Evolutionary conservation across 1,140 invertebrate species (phyloP).

Genomic region (Leucophenga varia): DNA sequence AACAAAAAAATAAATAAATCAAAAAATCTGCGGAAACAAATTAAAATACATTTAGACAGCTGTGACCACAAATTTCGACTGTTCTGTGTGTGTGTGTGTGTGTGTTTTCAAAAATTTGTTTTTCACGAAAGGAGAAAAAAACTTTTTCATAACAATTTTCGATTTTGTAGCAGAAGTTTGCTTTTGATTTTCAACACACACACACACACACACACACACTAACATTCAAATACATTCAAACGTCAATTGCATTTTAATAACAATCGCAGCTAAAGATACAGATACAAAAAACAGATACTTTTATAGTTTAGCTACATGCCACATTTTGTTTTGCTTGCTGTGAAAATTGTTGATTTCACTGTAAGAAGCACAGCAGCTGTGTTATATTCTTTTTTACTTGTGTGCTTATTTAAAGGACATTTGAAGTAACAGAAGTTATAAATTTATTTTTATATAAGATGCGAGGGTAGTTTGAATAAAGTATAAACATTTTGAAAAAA

Average conservation of each 20-base stretch:
- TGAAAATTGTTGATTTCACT: slow-evolving; percentile 7
- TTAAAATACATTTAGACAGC: slow-evolving; percentile 53
- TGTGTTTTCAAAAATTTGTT: background rate
- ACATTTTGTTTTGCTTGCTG: slow-evolving; percentile 16
- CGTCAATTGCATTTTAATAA: slow-evolving; percentile 50
- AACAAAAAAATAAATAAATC: too few relatives aligned
- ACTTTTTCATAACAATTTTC: too few relatives aligned
- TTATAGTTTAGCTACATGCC: too few relatives aligned
- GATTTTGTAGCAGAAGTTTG: background rate
- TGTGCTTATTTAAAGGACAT: slow-evolving; percentile 26
- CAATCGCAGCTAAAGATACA: slow-evolving; percentile 16
- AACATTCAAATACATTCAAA: slow-evolving; percentile 15
- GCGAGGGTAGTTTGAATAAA: too few relatives aligned
- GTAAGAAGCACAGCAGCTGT: background rate
- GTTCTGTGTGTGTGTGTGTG: slow-evolving; percentile 3
- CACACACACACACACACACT: slow-evolving; percentile 20
- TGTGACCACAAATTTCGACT: slow-evolving; percentile 21
- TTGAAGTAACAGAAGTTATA: too few relatives aligned
- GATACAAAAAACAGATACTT: background rate
- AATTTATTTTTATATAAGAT: too few relatives aligned
- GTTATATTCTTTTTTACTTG: background rate
- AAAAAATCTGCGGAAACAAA: slow-evolving; percentile 21
- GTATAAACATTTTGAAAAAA: too few relatives aligned
- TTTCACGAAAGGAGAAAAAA: too few relatives aligned
- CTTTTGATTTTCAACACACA: background rate